phyloP scores from a whole-genome alignment of 2,888 invertebrate species.

The Onthophagus sagittarius region DNA sequence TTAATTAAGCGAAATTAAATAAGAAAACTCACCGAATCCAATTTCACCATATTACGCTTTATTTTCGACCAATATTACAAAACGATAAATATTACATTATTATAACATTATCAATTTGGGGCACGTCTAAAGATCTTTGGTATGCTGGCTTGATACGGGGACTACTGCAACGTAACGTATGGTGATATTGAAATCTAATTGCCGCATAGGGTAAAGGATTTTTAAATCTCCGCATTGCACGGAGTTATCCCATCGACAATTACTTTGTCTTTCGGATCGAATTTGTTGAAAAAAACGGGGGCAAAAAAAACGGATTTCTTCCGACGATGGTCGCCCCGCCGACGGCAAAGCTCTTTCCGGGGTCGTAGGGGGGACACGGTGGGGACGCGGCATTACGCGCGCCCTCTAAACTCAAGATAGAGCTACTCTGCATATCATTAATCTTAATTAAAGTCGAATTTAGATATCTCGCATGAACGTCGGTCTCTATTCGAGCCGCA shows the following conservation, averaged over 20 bases:
- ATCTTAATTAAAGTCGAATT: constrained; percentile 51
- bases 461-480: constrained; percentile 47
- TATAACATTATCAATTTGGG: background rate
- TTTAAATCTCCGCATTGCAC: background rate
- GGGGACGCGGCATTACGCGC: background rate
- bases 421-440: constrained; percentile 50
- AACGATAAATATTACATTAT: background rate
- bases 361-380: background rate
- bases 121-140: background rate
- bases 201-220: background rate
- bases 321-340: background rate
- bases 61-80: background rate
- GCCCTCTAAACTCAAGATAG: constrained; percentile 44
- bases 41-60: background rate
- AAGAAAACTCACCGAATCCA: constrained; percentile 1
- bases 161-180: background rate
- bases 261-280: background rate
- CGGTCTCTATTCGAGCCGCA: constrained; percentile 44
- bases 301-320: background rate
- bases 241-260: background rate
- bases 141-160: background rate
- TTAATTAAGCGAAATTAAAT: constrained; percentile 6
- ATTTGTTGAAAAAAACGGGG: background rate
- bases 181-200: background rate
- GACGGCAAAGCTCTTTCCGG: background rate